Base-by-base conservation (phyloP, 1,140 invertebrate genomes). In the Diprion similis region DNA sequence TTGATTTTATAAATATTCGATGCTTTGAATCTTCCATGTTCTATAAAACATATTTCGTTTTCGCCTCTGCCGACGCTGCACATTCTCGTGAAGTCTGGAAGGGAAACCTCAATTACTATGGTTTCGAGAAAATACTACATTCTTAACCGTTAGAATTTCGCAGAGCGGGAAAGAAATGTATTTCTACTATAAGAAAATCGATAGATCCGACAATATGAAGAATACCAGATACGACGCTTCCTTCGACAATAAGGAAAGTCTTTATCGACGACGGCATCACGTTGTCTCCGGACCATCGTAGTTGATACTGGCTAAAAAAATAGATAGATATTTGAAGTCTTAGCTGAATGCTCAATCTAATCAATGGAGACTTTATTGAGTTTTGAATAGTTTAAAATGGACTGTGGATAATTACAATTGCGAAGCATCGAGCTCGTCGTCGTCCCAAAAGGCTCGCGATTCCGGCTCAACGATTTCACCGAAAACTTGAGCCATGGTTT, bases 381-480 rank as follows among this genome's bases (percentile, higher is more conserved):
- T 66, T 69, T 17, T 10, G 37, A 10, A 68, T 65, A 15, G 4
- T 51, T 46, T 8, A n/a, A 71, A 69, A 10, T 37, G 2, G 19
- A 13, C 13, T 71, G 65, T 68, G 15, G 3, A 67, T 18, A 76
- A 72, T 80, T 74, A 83, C 83, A 18, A 0, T 77, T 75, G 11
- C n/a, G 24, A 59, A 71, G 45, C 45, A 11, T 79, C 77, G 19
- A 17, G 46, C 46, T 68, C 47, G 48, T 84, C 82, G 2, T 82
- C 83, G 6, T 77, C 79, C 85, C 85, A 87, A 81, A 87, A 87
- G 13, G 85, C 85, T 74, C 85, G 78, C 8, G 85, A 87, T 45
- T 78, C 75, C 45, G 83, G 84, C 70, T 84, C 79, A 46, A 84
- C 76, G 47, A 87, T 80, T 78, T 86, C 84, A 66, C 85, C 84